Conservation (phyloP, 2,113 vertebrate species). For the cat (Felis catus) region F.catus_Fca126_mat1.0 CM031416.1:66572001-66572500, state of each 20-base stretch:
- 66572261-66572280: not conserved
- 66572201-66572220: not conserved
- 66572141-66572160: not conserved
- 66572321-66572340: not conserved
- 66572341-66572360: not conserved
- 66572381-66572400: not conserved
- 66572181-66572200: not conserved
- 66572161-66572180: not conserved
- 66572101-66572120: not conserved
- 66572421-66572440: not conserved
- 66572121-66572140: not conserved
- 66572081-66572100: not conserved
- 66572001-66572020: not conserved
- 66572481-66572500: not conserved
- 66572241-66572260: not conserved
- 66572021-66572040: not conserved
- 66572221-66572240: not conserved
- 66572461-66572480: not conserved
- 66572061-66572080: not conserved
- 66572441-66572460: not conserved
- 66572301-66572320: not conserved
- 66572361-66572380: not conserved
- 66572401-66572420: not conserved
- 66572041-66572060: not conserved
- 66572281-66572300: not conserved